Conservation (phyloP, 2,797 vertebrate genomes). For the Pygocentrus nattereri region DNA sequence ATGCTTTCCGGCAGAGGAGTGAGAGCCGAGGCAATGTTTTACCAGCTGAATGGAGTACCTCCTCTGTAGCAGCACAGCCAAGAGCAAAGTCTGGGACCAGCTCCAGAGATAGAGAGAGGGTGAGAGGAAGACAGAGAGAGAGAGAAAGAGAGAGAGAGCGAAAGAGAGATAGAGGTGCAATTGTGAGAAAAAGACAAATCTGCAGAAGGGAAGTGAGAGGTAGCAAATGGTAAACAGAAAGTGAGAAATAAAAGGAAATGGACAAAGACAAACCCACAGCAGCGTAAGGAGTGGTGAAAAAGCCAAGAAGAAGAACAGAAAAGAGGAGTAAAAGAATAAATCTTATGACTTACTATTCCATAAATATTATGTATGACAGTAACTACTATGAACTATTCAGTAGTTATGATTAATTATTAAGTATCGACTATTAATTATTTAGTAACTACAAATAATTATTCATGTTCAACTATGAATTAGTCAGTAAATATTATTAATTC, state of each 20-base stretch:
- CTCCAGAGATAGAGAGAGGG: constrained; percentile 26
- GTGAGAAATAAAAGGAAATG: neutral
- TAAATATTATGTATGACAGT: too few species aligned
- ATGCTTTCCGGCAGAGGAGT: constrained; percentile 48
- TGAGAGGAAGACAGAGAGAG: constrained; percentile 13
- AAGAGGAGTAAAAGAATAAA: neutral
- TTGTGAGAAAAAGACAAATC: neutral
- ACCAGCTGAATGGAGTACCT: constrained; percentile 73
- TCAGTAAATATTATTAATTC: too few species aligned
- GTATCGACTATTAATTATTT: neutral
- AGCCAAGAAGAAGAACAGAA: neutral
- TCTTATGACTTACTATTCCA: too few species aligned
- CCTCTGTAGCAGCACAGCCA: constrained; percentile 54
- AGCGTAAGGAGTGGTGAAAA: neutral
- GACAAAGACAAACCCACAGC: neutral
- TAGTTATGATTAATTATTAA: neutral
- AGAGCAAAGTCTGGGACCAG: constrained; percentile 35
- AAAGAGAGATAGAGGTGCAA: constrained; percentile 44
- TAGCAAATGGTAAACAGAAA: constrained; percentile 6
- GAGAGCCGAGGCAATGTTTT: constrained; percentile 68
- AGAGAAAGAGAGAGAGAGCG: constrained; percentile 16
- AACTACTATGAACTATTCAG: too few species aligned
- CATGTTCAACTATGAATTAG: neutral
- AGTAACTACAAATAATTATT: too few species aligned
- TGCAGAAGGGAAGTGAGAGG: neutral